These are phyloP conservation scores for Thecocarcelia acutangulata DNA, from an alignment of 2,888 invertebrate species.

Conservation along the genomic window DNA sequence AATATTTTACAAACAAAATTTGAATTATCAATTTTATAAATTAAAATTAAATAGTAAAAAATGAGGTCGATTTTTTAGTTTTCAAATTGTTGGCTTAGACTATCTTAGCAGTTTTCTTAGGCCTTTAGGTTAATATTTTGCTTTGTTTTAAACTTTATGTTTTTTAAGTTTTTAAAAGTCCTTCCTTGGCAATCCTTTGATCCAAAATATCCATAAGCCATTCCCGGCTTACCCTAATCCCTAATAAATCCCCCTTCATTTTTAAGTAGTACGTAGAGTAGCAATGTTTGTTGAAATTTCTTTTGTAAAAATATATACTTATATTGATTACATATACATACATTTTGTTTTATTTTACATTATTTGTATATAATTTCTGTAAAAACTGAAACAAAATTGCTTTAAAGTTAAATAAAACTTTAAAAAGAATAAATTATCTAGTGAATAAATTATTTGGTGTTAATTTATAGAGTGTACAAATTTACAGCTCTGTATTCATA, in stretches of 20 bases:
- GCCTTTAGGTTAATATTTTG: conserved; percentile 63
- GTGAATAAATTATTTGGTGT: too few species aligned
- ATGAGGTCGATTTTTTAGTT: conserved; percentile 45
- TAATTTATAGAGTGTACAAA: too few species aligned
- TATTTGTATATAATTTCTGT: conserved; percentile 73
- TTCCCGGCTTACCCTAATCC: conserved; percentile 83
- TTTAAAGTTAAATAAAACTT: conserved; percentile 42
- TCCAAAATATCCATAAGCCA: conserved; percentile 83
- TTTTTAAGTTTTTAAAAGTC: conserved; percentile 43
- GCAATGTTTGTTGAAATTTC: conserved; percentile 20
- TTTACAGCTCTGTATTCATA: too few species aligned
- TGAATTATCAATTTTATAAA: neutral
- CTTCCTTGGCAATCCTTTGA: conserved; percentile 71
- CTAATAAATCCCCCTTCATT: conserved; percentile 83
- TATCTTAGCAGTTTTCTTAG: conserved; percentile 66
- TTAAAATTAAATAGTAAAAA: too few species aligned
- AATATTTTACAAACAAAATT: conserved; percentile 15
- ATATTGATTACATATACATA: too few species aligned
- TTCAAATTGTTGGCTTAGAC: conserved; percentile 36
- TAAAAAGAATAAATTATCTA: neutral
- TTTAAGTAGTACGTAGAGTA: conserved; percentile 76
- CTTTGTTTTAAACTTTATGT: conserved; percentile 40
- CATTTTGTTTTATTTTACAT: conserved; percentile 3
- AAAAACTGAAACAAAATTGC: conserved; percentile 67
- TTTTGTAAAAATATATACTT: conserved; percentile 12